Evolutionary conservation across 1,140 invertebrate species (phyloP).

Genomic region (Drosophila novamexicana): DNA sequence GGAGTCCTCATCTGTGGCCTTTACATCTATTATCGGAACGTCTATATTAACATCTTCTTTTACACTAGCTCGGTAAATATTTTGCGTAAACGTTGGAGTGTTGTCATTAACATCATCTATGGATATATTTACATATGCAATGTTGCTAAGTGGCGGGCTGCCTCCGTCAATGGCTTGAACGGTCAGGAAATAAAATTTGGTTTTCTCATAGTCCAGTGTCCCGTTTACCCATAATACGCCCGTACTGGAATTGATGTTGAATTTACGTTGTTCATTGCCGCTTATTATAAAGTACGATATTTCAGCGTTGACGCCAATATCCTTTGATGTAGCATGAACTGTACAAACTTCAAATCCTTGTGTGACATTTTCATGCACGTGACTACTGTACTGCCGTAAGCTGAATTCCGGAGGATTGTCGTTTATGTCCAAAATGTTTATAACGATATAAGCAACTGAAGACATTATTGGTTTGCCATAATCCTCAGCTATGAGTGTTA

Average conservation of each 20-base stretch:
- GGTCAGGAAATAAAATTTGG: conserved; percentile 94
- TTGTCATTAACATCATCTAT: conserved; percentile 96
- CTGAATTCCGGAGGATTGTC: conserved; percentile 97
- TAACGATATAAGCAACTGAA: conserved; percentile 86
- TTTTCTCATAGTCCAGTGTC: conserved; percentile 93
- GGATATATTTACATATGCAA: conserved; percentile 94
- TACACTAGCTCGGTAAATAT: conserved; percentile 91
- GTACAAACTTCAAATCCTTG: conserved; percentile 91
- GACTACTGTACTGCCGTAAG: conserved; percentile 90
- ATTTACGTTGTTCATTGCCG: conserved; percentile 95
- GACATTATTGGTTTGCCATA: conserved; percentile 89
- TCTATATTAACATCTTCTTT: conserved; percentile 91
- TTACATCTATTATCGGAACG: conserved; percentile 89
- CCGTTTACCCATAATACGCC: conserved; percentile 92
- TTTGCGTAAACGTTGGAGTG: conserved; percentile 92
- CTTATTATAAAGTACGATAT: conserved; percentile 95
- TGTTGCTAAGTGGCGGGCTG: conserved; percentile 92
- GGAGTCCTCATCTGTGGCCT: conserved; percentile 92
- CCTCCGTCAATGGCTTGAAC: conserved; percentile 95
- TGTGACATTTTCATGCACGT: conserved; percentile 90
- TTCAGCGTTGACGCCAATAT: conserved; percentile 96
- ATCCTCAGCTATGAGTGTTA: conserved; percentile 93
- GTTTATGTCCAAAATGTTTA: conserved; percentile 93
- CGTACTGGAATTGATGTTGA: conserved; percentile 89
- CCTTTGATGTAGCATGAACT: conserved; percentile 95